These are phyloP conservation scores for Eueremaeus valkanovi DNA, from an alignment of 2,888 invertebrate genomes.

Conservation along the genomic window DNA sequence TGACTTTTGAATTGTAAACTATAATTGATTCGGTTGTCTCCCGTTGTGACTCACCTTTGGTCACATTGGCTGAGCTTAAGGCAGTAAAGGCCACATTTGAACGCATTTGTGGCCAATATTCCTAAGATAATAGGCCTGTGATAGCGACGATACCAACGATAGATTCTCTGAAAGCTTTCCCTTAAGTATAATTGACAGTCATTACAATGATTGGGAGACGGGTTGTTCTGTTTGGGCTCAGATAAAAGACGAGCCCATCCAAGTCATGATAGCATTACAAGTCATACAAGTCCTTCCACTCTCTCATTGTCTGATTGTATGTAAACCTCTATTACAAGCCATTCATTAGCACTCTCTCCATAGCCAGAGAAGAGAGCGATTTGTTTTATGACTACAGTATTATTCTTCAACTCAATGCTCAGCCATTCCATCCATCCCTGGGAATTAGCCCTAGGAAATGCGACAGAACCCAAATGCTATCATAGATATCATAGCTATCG, in stretches of 20 bases:
- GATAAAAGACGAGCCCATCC: constrained; percentile 9
- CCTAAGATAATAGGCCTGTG: not conserved
- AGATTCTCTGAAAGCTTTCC: not conserved
- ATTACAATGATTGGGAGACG: constrained; percentile 10
- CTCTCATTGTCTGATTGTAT: not conserved
- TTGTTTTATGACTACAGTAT: constrained; percentile 7
- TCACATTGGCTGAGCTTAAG: not conserved
- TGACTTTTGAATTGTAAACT: constrained; percentile 19
- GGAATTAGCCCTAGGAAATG: constrained; percentile 14
- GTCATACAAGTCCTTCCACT: not conserved
- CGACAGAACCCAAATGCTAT: not conserved
- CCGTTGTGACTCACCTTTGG: constrained; percentile 1
- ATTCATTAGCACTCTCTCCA: constrained; percentile 16
- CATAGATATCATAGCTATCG: not conserved
- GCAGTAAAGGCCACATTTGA: not conserved
- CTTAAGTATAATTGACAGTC: constrained; percentile 20
- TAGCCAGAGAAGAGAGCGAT: not conserved
- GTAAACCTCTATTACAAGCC: constrained; percentile 26
- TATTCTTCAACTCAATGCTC: not conserved
- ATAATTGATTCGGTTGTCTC: constrained; percentile 19
- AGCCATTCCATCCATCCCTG: constrained; percentile 20
- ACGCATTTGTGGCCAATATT: constrained; percentile 18
- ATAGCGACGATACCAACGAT: not conserved
- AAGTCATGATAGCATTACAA: not conserved
- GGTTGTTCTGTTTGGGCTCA: not conserved